These are phyloP conservation scores for Tribolium freemani DNA, from an alignment of 2,888 invertebrate species.

Conservation along the genomic window DNA sequence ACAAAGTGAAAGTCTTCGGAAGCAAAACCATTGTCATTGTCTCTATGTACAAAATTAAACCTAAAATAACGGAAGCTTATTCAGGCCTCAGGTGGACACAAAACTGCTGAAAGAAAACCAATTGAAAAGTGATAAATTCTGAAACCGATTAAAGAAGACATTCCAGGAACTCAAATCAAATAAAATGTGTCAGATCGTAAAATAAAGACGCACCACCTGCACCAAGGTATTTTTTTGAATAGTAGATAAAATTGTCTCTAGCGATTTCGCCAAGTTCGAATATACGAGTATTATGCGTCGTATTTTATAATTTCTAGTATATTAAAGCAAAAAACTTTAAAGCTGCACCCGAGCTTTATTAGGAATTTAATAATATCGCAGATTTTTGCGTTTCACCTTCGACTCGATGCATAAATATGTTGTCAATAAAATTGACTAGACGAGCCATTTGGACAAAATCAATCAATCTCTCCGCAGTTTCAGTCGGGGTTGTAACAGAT, in stretches of 20 bases:
- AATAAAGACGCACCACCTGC: not conserved
- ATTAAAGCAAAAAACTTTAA: not conserved
- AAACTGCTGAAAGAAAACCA: too few species aligned
- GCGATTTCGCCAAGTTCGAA: too few species aligned
- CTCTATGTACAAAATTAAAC: too few species aligned
- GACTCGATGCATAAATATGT: conserved; percentile 17
- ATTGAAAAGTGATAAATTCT: not conserved
- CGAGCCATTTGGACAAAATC: conserved; percentile 19
- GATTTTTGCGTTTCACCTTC: not conserved
- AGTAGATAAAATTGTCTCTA: not conserved
- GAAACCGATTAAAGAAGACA: not conserved
- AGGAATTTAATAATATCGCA: not conserved
- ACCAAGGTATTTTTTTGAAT: not conserved
- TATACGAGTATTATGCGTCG: not conserved
- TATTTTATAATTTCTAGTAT: not conserved
- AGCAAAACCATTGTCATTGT: too few species aligned
- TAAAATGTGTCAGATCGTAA: not conserved
- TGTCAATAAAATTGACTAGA: conserved; percentile 29
- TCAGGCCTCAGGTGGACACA: too few species aligned
- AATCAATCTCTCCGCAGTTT: conserved; percentile 33
- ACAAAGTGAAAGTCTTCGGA: too few species aligned
- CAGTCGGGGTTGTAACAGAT: conserved; percentile 18
- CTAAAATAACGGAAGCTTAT: too few species aligned
- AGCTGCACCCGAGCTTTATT: not conserved
- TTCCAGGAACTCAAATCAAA: not conserved